Base-by-base conservation (phyloP, 2,888 invertebrate genomes). In the Lithophane leautieri region DNA sequence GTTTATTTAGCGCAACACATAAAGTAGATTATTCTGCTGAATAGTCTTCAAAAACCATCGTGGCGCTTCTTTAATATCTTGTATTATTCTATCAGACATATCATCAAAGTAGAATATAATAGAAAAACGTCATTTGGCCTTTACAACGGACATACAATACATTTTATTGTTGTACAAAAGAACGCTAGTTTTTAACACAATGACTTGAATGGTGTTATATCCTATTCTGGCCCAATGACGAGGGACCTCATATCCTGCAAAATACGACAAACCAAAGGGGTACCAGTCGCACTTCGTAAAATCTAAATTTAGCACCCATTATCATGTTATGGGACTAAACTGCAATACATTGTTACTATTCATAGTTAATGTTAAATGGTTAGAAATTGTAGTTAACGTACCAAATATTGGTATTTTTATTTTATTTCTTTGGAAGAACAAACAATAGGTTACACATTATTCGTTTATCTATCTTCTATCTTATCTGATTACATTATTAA, bases 171-270 rank as follows among this genome's bases (percentile, higher is more conserved):
- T 47, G 50, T 62, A 84, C 63, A 82, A 76, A 85, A 67, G 76
- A 47, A 28, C 61, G 54, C 75, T 62, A 71, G 58, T 84, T 80
- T 61, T 71, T 58, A 74, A 68, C 67, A 83, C 79, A 76, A 78
- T 78, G 68, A 61, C 42, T 71, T 70, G 73, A 67, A 73, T 60
- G 56, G 47, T 73, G 50, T 42, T 56, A 75, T 74, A 25, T 76
- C 61, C 69, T 62, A 76, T 74, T 77, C 72, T 61, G 62, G 58
- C 42, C 58, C 76, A 79, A 78, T 74, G 73, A 83, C 73, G 78
- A 84, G 66, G 80, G 78, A 81, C 73, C 68, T 70, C 77, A 76
- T 84, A 87, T 90, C 89, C 89, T 90, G 88, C 76, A 75, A 79
- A 84, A 81, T 56, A 70, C 28, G 78, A 79, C 73, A 76, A 76